phyloP scores from a whole-genome alignment of 37 sponge, comb jelly and placozoan species.

The Bolinopsis microptera region DNA sequence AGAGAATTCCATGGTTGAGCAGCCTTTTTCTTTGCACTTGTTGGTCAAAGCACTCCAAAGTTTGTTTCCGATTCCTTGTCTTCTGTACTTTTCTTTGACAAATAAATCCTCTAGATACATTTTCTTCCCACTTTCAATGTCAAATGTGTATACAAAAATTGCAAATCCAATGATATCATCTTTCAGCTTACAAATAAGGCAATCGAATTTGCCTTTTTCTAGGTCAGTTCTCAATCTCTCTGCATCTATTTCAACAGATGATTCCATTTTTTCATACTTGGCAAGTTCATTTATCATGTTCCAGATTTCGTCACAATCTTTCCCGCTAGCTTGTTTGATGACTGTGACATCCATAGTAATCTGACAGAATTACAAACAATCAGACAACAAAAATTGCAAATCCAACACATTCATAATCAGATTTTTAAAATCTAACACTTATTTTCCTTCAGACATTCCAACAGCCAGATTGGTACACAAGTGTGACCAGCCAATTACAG shows the following conservation, averaged over 20 bases:
- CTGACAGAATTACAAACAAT: no score
- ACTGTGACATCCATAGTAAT: neutral
- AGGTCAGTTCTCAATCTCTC: neutral
- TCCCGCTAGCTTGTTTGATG: neutral
- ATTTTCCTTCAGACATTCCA: no score
- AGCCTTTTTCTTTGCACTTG: neutral
- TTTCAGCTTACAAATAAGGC: neutral
- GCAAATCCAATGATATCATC: neutral
- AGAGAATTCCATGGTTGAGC: neutral
- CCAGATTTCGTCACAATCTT: neutral
- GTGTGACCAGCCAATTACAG: no score
- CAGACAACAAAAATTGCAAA: no score
- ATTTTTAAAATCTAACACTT: no score
- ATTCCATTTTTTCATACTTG: neutral
- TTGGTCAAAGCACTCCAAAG: neutral
- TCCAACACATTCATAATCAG: no score
- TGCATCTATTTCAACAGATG: neutral
- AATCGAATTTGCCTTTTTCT: neutral
- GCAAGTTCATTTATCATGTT: neutral
- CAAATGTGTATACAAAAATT: slow-evolving; percentile 3
- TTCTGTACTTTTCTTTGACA: slow-evolving; percentile 43
- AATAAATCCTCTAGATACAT: slow-evolving; percentile 16
- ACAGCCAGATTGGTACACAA: no score
- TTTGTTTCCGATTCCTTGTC: neutral
- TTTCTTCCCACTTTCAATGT: neutral